A percentile compares a stretch with the other conserved stretches of the same genome.
These are phyloP conservation scores for Drosophila tropicalis DNA, from an alignment of 1,140 invertebrate genomes.

Conservation along the genomic window DNA sequence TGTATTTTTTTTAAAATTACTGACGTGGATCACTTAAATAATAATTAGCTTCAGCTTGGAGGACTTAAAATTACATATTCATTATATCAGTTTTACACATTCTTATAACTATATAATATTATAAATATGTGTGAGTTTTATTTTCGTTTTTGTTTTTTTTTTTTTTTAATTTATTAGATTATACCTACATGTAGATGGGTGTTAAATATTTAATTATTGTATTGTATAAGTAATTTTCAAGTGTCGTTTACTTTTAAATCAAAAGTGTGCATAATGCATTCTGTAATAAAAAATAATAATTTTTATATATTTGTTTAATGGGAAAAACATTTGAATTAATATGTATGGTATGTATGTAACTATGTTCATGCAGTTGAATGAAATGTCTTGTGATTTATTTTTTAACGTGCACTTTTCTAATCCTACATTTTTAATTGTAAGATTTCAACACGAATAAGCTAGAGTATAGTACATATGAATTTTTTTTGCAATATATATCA, in stretches of 20 bases:
- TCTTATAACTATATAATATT: constrained; percentile 16
- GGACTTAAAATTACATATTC: constrained; percentile 19
- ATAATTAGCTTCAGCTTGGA: constrained; percentile 20
- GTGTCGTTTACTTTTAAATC: constrained; percentile 9
- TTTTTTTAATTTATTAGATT: constrained; percentile 54
- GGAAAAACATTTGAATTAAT: constrained; percentile 1
- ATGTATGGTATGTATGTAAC: neutral
- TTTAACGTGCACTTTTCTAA: constrained; percentile 6
- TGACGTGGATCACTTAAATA: constrained; percentile 20
- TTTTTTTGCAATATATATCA: neutral
- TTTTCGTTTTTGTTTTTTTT: no score
- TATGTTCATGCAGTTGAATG: constrained; percentile 1
- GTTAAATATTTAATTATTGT: constrained; percentile 13
- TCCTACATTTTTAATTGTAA: constrained; percentile 6
- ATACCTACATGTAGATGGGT: constrained; percentile 41
- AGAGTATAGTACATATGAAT: constrained; percentile 2
- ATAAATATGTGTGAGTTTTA: constrained; percentile 43
- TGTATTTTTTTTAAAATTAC: constrained; percentile 21
- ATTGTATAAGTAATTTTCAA: constrained; percentile 8
- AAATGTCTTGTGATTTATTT: neutral
- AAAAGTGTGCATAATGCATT: constrained; percentile 7
- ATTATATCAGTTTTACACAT: constrained; percentile 20
- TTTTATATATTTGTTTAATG: neutral
- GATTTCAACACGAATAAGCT: constrained; percentile 10
- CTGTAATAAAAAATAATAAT: neutral